Conservation (phyloP, 2,113 vertebrate genomes). For the Mesocricetus auratus region DNA sequence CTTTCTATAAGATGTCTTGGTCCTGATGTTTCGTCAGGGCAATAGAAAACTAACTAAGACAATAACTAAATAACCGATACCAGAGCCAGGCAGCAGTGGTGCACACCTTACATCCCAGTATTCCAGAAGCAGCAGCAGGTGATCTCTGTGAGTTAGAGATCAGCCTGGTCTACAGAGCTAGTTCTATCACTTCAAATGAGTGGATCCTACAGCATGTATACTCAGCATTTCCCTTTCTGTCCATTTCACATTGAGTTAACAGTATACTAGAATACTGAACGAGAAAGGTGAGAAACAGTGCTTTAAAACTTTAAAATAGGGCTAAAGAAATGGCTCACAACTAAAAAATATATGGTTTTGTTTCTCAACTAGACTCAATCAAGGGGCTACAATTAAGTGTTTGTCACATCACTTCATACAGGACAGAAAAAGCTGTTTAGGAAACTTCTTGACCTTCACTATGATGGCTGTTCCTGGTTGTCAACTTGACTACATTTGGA, state of each 20-base stretch:
- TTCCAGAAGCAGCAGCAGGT: neutral
- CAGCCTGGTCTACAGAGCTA: neutral
- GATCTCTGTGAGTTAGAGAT: neutral
- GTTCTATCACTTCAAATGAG: neutral
- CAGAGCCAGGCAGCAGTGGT: neutral
- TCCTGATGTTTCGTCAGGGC: neutral
- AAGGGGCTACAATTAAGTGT: neutral
- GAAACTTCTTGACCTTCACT: neutral
- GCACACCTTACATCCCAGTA: neutral
- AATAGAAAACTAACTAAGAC: neutral
- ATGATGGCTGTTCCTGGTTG: neutral
- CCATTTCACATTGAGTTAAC: neutral
- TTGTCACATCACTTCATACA: neutral
- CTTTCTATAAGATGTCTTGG: neutral
- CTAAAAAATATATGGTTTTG: neutral
- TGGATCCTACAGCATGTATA: neutral
- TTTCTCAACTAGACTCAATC: neutral
- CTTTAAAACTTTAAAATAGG: neutral
- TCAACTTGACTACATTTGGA: neutral
- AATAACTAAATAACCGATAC: neutral
- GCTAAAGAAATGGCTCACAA: neutral
- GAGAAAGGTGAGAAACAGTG: neutral
- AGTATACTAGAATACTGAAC: neutral
- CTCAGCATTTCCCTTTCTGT: neutral
- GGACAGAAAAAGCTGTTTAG: neutral